Percentiles rank a stretch among this genome's conserved stretches.
phyloP scores from a whole-genome alignment of 1,140 invertebrate genomes.

The Drosophila paulistorum region DNA sequence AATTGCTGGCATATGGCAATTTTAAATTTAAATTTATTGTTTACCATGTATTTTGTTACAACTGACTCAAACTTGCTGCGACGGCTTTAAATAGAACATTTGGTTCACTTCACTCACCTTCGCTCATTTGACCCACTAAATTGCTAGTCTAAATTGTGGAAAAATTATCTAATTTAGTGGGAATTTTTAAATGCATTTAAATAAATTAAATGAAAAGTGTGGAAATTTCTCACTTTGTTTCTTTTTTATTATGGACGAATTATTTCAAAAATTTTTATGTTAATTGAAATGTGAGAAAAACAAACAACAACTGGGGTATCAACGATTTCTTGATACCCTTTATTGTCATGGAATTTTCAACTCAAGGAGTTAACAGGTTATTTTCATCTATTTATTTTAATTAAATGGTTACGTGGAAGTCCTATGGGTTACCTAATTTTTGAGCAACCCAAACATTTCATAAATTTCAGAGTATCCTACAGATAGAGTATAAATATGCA shows the following conservation, averaged over 20 bases:
- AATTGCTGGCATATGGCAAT: constrained; percentile 59
- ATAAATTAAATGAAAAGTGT: constrained; percentile 53
- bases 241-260: constrained; percentile 5
- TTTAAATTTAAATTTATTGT: constrained; percentile 54
- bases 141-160: background rate
- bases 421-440: too few relatives aligned
- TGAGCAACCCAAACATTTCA: too few relatives aligned
- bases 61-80: background rate
- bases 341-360: too few relatives aligned
- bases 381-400: too few relatives aligned
- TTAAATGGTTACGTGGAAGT: too few relatives aligned
- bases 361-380: too few relatives aligned
- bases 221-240: constrained; percentile 25
- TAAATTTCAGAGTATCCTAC: background rate
- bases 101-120: constrained; percentile 7
- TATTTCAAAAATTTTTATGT: constrained; percentile 15
- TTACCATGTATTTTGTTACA: constrained; percentile 49
- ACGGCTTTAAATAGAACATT: constrained; percentile 10
- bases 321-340: background rate
- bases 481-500: background rate
- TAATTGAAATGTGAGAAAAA: constrained; percentile 23
- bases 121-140: constrained; percentile 7
- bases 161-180: constrained; percentile 50
- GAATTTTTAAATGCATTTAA: constrained; percentile 27
- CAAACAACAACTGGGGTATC: background rate